Percentiles rank a stretch among this genome's conserved stretches.
Conservation (phyloP, 2,113 vertebrate genomes). For the Toxostoma redivivum region DNA sequence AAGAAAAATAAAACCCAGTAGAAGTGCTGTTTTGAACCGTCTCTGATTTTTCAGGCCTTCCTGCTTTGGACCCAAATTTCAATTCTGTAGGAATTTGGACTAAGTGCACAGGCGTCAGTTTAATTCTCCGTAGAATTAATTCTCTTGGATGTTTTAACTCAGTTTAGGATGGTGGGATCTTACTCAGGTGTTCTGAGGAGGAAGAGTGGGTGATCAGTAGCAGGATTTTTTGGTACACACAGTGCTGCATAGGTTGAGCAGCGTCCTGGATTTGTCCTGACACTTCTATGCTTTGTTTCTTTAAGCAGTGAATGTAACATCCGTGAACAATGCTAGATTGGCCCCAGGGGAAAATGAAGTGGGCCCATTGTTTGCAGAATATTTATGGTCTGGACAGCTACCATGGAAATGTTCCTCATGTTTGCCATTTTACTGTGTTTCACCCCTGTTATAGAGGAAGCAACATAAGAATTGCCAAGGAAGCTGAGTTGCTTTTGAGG, state of each 20-base stretch:
- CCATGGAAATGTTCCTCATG: neutral
- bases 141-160: neutral
- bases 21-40: neutral
- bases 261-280: neutral
- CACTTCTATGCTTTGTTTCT: constrained; percentile 9
- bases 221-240: neutral
- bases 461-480: neutral
- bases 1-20: constrained; percentile 4
- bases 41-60: neutral
- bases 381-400: constrained; percentile 10
- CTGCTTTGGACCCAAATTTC: neutral
- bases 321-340: constrained; percentile 18
- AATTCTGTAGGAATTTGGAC: neutral
- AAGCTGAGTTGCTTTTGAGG: neutral
- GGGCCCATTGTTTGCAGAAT: constrained; percentile 9
- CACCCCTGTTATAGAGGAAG: neutral
- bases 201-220: neutral
- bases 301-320: constrained; percentile 10
- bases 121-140: neutral
- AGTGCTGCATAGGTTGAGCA: neutral
- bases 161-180: neutral
- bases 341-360: constrained; percentile 1
- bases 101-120: neutral
- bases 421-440: neutral
- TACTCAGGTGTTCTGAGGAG: neutral